phyloP scores from a whole-genome alignment of 1,140 invertebrate species.

The Drosophila micromelanica region DNA sequence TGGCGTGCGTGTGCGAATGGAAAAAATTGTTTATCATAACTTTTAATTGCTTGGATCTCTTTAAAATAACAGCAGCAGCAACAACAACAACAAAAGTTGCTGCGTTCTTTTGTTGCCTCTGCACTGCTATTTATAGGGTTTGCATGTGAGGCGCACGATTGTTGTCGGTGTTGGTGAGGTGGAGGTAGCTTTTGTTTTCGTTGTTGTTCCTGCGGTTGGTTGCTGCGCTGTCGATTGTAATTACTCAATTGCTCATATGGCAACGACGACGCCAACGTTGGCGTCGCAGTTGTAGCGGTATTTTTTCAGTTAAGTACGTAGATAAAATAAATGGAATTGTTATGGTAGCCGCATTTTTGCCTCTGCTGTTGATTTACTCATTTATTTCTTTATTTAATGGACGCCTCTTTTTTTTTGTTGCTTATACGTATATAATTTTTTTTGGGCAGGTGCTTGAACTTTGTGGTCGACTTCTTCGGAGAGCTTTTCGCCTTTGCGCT shows the following conservation, averaged over 20 bases:
- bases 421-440: slow-evolving; percentile 46
- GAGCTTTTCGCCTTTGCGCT: slow-evolving; percentile 26
- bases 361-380: slow-evolving; percentile 40
- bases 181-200: slow-evolving; percentile 29
- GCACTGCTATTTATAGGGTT: slow-evolving; percentile 42
- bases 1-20: slow-evolving; percentile 33
- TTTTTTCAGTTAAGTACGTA: slow-evolving; percentile 63
- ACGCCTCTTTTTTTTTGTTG: slow-evolving; percentile 13
- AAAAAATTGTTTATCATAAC: slow-evolving; percentile 71
- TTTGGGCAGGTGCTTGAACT: slow-evolving; percentile 79
- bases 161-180: slow-evolving; percentile 29
- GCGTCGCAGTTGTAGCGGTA: slow-evolving; percentile 33
- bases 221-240: slow-evolving; percentile 59
- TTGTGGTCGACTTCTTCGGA: slow-evolving; percentile 56
- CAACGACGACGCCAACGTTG: slow-evolving; percentile 23
- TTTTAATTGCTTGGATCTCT: slow-evolving; percentile 78
- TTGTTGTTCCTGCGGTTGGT: slow-evolving; percentile 18
- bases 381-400: slow-evolving; percentile 40
- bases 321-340: slow-evolving; percentile 77
- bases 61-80: slow-evolving; percentile 38
- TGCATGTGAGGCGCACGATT: slow-evolving; percentile 18
- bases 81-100: slow-evolving; percentile 26
- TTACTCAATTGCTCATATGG: slow-evolving; percentile 82
- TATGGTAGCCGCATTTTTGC: slow-evolving; percentile 57
- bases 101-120: slow-evolving; percentile 44